These are phyloP conservation scores for Tenthredo mesomela DNA, from an alignment of 2,888 invertebrate species.

Conservation along the genomic window DNA sequence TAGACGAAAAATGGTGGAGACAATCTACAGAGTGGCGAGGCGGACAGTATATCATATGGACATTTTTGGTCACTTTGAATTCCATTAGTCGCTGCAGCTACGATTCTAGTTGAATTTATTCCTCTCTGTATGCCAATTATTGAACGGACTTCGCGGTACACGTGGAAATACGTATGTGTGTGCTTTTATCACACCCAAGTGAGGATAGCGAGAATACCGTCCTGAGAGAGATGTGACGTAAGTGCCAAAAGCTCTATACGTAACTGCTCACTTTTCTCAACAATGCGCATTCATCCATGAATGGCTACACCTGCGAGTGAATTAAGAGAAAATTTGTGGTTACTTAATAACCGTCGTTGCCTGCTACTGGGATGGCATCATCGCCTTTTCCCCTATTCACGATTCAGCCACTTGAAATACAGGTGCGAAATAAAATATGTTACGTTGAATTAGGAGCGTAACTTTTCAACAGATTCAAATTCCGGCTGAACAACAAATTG, in stretches of 20 bases:
- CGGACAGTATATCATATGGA: background rate
- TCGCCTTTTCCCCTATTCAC: background rate
- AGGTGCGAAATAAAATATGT: background rate
- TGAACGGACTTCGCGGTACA: background rate
- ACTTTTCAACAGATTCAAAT: background rate
- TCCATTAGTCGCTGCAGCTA: background rate
- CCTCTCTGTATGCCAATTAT: background rate
- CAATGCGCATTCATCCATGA: conserved; percentile 34
- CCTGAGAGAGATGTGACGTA: conserved; percentile 29
- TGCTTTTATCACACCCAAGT: background rate
- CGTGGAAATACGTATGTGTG: background rate
- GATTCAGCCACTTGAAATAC: background rate
- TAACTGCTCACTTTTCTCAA: conserved; percentile 47
- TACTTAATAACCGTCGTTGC: background rate
- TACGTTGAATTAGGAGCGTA: background rate
- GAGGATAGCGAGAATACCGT: conserved; percentile 17
- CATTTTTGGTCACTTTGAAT: background rate
- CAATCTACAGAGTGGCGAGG: background rate
- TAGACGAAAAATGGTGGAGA: background rate
- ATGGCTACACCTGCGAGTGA: conserved; percentile 17
- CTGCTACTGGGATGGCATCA: background rate
- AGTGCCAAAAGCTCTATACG: conserved; percentile 48
- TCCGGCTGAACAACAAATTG: too few species aligned
- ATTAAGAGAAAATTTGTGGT: conserved; percentile 14
- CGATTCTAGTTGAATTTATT: background rate